Evolutionary conservation across 2,113 vertebrate genomes (phyloP).

Genomic region (Lepus europaeus): DNA sequence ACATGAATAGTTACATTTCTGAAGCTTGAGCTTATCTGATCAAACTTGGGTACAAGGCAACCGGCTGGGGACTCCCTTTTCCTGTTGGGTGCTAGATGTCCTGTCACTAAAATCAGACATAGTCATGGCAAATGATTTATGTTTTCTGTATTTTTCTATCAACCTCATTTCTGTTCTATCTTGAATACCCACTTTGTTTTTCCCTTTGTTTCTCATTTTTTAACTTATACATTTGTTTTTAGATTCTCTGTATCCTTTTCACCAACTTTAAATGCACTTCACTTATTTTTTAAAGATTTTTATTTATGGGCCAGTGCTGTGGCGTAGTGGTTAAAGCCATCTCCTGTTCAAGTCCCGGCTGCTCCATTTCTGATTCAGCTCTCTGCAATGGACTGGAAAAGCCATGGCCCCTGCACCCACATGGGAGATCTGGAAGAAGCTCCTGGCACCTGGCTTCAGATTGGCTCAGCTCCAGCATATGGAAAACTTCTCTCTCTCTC

Average conservation of each 20-base stretch:
- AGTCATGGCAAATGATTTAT: fast-evolving
- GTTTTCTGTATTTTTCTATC: background rate
- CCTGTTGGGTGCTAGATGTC: fast-evolving
- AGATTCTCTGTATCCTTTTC: background rate
- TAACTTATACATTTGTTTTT: background rate
- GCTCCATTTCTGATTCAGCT: too few species aligned
- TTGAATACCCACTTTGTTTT: background rate
- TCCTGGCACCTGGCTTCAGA: too few species aligned
- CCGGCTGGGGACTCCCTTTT: background rate
- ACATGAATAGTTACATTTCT: background rate
- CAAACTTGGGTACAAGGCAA: background rate
- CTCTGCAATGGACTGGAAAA: too few species aligned
- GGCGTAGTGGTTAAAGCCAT: too few species aligned
- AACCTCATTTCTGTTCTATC: background rate
- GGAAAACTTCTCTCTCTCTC: too few species aligned
- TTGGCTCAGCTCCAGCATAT: too few species aligned
- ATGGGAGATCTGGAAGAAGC: too few species aligned
- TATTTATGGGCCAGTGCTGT: too few species aligned
- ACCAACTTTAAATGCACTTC: constrained; percentile 1
- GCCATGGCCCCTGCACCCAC: too few species aligned
- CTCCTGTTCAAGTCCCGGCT: too few species aligned
- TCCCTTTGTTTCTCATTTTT: background rate
- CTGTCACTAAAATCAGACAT: background rate
- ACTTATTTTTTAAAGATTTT: too few species aligned
- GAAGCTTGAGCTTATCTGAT: background rate